Conservation (phyloP, 2,113 vertebrate genomes). For the Otis tarda region DNA sequence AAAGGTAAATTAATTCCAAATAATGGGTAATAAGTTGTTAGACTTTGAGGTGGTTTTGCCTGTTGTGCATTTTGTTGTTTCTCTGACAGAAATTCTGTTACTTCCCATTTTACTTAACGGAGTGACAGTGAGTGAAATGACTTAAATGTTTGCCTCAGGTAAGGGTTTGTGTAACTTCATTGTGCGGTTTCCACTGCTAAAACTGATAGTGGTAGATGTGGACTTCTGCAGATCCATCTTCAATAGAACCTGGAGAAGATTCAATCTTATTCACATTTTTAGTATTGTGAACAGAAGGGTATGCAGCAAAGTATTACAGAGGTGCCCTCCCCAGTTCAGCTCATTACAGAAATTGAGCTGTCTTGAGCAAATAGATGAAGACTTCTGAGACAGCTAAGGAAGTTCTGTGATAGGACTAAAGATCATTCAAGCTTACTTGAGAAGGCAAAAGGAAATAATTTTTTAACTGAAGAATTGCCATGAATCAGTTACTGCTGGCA, state of each 20-base stretch:
- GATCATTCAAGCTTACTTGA: neutral
- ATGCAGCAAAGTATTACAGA: neutral
- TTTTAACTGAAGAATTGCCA: neutral
- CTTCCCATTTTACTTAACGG: neutral
- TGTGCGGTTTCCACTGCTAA: neutral
- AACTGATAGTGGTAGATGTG: neutral
- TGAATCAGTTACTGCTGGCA: neutral
- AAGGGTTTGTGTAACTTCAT: neutral
- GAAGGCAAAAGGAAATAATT: neutral
- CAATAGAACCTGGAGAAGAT: neutral
- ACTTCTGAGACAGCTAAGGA: neutral
- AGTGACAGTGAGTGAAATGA: neutral
- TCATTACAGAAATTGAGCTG: neutral
- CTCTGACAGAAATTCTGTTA: neutral
- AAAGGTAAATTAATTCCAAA: neutral
- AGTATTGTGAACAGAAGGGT: neutral
- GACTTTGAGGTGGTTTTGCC: neutral
- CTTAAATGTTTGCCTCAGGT: neutral
- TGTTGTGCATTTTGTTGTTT: neutral
- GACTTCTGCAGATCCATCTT: neutral
- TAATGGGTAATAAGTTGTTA: neutral
- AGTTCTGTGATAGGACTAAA: neutral
- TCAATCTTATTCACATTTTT: neutral
- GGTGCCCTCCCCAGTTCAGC: neutral
- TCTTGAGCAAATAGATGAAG: neutral